Conservation (phyloP, 1,140 invertebrate species). For the Leptonema lineaticorne region DNA sequence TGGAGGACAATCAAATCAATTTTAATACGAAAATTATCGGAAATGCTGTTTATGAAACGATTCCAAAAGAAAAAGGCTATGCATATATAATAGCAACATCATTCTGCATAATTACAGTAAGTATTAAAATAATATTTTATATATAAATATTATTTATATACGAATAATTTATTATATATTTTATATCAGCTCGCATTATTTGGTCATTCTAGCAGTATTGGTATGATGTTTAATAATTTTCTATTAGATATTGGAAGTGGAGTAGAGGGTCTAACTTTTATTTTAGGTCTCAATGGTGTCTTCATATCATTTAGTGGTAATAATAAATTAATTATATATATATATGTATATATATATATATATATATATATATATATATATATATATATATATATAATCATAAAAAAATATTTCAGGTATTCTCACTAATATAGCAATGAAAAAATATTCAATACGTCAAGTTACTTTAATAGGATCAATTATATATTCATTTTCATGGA, state of each 20-base stretch:
- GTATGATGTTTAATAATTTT: slow-evolving; percentile 15
- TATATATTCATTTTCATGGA: slow-evolving; percentile 55
- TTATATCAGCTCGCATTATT: neutral
- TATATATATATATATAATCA: neutral
- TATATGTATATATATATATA: neutral
- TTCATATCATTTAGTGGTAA: slow-evolving; percentile 13
- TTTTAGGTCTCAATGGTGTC: neutral
- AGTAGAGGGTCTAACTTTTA: neutral
- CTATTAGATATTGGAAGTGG: neutral
- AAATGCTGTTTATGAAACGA: slow-evolving; percentile 3
- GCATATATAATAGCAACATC: neutral
- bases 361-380: neutral
- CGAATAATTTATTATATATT: neutral
- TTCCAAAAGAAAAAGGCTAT: slow-evolving; percentile 16
- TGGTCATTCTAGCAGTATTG: neutral
- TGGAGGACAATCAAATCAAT: neutral
- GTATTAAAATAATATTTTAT: neutral
- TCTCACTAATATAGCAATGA: slow-evolving; percentile 56
- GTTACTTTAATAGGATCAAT: slow-evolving; percentile 57
- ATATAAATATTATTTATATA: too few species aligned
- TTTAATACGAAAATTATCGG: neutral
- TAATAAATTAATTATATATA: neutral
- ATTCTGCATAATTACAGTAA: neutral
- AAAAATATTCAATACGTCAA: slow-evolving; percentile 52
- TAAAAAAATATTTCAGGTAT: slow-evolving; percentile 48